phyloP scores from a whole-genome alignment of 2,797 vertebrate species.

The Cyclopterus lumpus region DNA sequence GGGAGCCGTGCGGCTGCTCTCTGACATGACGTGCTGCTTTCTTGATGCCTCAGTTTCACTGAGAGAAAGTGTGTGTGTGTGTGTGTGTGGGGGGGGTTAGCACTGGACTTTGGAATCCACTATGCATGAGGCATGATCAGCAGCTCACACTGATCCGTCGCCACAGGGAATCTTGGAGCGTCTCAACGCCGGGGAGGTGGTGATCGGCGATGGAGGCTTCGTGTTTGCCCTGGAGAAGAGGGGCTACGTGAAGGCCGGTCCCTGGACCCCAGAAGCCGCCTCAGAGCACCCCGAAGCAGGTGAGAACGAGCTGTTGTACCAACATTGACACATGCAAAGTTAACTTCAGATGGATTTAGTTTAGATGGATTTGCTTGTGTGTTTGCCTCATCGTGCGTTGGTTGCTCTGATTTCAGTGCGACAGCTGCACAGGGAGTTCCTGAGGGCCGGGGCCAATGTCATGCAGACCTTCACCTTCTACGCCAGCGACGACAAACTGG shows the following conservation, averaged over 20 bases:
- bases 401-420: slow-evolving; percentile 81
- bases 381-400: not conserved
- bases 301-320: slow-evolving; percentile 56
- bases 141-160: not conserved
- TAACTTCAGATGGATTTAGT: not conserved
- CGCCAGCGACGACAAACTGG: slow-evolving; percentile 94
- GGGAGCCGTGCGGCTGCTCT: slow-evolving; percentile 29
- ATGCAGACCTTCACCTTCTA: slow-evolving; percentile 97
- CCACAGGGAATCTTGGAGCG: slow-evolving; percentile 93
- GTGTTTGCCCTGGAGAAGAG: slow-evolving; percentile 97
- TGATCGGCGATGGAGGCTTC: slow-evolving; percentile 97
- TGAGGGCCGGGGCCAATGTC: slow-evolving; percentile 90
- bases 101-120: not conserved
- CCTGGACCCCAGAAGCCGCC: slow-evolving; percentile 95
- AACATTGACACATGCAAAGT: no score
- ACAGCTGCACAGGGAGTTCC: slow-evolving; percentile 94
- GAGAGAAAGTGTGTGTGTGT: not conserved
- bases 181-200: slow-evolving; percentile 90
- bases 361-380: not conserved
- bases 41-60: not conserved
- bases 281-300: slow-evolving; percentile 95
- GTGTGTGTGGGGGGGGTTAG: no score
- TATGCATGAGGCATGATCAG: not conserved
- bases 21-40: slow-evolving; percentile 20
- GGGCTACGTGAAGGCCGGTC: slow-evolving; percentile 97